Percentiles rank a stretch among this genome's conserved stretches.
These are phyloP conservation scores for Hemistola chrysoprasaria DNA, from an alignment of 2,888 invertebrate genomes.

Conservation along the genomic window DNA sequence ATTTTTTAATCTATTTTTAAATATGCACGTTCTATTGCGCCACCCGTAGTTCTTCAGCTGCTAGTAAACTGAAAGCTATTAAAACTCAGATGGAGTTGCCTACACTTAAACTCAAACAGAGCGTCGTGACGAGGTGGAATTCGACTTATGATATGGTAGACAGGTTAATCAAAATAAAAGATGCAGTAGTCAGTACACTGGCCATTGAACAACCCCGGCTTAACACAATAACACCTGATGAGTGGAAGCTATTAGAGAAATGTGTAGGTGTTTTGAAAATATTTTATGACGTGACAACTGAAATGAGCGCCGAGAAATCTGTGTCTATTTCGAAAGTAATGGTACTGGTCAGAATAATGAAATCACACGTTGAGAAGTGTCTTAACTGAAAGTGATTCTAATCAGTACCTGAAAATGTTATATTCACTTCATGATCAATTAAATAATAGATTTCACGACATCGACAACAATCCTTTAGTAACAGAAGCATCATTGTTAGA, in stretches of 20 bases:
- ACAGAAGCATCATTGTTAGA: slow-evolving; percentile 23
- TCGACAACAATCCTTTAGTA: slow-evolving; percentile 10
- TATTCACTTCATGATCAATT: slow-evolving; percentile 9
- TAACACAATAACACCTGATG: slow-evolving; percentile 9
- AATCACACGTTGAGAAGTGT: slow-evolving; percentile 2
- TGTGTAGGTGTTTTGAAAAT: slow-evolving; percentile 9
- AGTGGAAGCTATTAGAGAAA: slow-evolving; percentile 15
- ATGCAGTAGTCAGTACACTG: neutral
- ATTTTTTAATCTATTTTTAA: too few species aligned
- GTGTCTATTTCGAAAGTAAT: slow-evolving; percentile 12
- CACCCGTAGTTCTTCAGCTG: too few species aligned
- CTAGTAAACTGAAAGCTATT: too few species aligned
- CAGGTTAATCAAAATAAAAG: slow-evolving; percentile 2
- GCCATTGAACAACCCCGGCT: neutral
- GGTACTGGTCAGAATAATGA: slow-evolving; percentile 11
- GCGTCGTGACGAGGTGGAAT: slow-evolving; percentile 21
- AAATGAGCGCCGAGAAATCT: slow-evolving; percentile 20
- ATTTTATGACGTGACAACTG: slow-evolving; percentile 20
- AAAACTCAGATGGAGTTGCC: too few species aligned
- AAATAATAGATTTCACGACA: slow-evolving; percentile 14
- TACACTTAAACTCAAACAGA: slow-evolving; percentile 10
- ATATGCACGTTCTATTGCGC: too few species aligned
- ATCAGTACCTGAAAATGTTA: too few species aligned
- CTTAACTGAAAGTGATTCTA: slow-evolving; percentile 1
- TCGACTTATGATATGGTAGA: slow-evolving; percentile 22